Evolutionary conservation across 2,113 vertebrate species (phyloP).

Genomic region (Phyllopteryx taeniolatus): DNA sequence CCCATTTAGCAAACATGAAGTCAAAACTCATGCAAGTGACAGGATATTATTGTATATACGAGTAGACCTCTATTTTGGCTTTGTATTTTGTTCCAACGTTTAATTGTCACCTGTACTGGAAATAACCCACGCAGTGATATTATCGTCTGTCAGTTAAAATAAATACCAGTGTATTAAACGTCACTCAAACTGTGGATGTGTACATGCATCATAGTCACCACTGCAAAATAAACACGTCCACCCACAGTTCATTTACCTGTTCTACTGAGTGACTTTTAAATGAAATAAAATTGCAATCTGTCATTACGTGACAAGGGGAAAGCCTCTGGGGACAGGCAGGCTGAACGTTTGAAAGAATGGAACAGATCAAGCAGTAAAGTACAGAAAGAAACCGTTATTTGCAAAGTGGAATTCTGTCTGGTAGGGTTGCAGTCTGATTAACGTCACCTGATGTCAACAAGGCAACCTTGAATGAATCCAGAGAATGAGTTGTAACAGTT

Average conservation of each 20-base stretch:
- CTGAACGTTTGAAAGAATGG: constrained; percentile 36
- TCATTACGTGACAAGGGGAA: constrained; percentile 40
- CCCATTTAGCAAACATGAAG: not conserved
- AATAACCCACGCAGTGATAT: constrained; percentile 26
- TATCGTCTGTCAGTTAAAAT: constrained; percentile 42
- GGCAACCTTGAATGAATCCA: not conserved
- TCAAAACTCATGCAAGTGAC: constrained; percentile 6
- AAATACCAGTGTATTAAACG: constrained; percentile 46
- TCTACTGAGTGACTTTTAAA: constrained; percentile 32
- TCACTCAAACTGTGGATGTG: constrained; percentile 53
- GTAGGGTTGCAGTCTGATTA: constrained; percentile 27
- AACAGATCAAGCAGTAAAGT: constrained; percentile 44
- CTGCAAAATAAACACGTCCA: constrained; percentile 25
- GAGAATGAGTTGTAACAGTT: not conserved
- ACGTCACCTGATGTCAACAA: constrained; percentile 23
- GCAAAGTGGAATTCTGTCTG: constrained; percentile 22
- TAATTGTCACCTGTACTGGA: constrained; percentile 20
- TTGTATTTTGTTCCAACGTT: constrained; percentile 2
- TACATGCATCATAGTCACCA: constrained; percentile 26
- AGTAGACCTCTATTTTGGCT: constrained; percentile 7
- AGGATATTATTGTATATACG: not conserved
- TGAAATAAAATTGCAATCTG: constrained; percentile 51
- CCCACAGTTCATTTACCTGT: constrained; percentile 50
- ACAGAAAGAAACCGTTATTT: constrained; percentile 22
- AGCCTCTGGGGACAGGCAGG: constrained; percentile 39